Evolutionary conservation across 2,888 invertebrate genomes (phyloP), one percentile per base, ranked within the genome.

Genomic region (Volucella inanis): DNA sequence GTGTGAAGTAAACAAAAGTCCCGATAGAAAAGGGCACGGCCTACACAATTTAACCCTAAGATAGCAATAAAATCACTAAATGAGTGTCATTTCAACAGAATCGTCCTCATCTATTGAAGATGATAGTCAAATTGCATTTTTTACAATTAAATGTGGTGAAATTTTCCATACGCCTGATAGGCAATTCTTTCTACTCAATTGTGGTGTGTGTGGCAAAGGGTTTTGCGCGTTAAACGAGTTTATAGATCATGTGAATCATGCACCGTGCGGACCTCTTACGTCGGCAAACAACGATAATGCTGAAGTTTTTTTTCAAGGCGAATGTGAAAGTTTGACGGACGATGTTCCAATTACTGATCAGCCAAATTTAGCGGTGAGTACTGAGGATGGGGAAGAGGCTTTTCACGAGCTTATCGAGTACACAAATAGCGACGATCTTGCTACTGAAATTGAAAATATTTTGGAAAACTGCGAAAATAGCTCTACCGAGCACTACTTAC

Each of bases 81-180:
- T 78, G 78, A 78, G 50, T 52, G 64, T 64, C 3, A 57, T 41
- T 49, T 78, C 78, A 54, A 31, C 9, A 3, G 57, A 78, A 9
- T 47, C 67, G 11, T 31, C 31, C 12, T 38, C 76, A 52, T 14
- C 70, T n/a, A 43, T 59, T 8, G 72, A 65, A 31, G 59, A 52
- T 11, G 72, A 79, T 52, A 72, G 65, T 8, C 57, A 72, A 38
- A 72, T 79, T 67, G 57, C 79, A 12, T 79, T 79, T 61, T 79
- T 72, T 22, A 79, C 79, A 55, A 72, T 79, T 9, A 79, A 79
- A 52, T 79, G 79, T 72, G 79, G 79, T 9, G 79, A 79, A 61
- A 79, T 79, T 10, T 79, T 72, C 45, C 79, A 72, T n/a, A 79
- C 79, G 45, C 79, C 79, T 39, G 79, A 79, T 31, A 65, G 72